phyloP scores from a whole-genome alignment of 37 sponge, comb jelly and placozoan genomes.

The Petrosia ficiformis region DNA sequence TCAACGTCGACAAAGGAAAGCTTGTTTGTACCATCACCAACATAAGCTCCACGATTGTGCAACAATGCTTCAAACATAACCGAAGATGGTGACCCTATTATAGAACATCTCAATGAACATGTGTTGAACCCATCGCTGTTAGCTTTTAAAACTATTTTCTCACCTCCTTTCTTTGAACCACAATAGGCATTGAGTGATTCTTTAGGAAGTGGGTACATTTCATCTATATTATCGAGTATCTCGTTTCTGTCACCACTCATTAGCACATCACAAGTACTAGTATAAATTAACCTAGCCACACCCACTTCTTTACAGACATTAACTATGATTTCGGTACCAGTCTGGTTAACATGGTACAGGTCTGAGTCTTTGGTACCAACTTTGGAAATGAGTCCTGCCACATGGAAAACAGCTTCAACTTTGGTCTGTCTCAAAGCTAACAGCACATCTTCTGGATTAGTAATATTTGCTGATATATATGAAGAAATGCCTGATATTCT shows the following conservation, averaged over 20 bases:
- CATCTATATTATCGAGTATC: slow-evolving; percentile 14
- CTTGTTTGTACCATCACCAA: slow-evolving; percentile 1
- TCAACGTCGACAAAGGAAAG: slow-evolving; percentile 1
- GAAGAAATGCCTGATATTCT: slow-evolving; percentile 25
- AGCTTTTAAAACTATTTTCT: slow-evolving; percentile 27
- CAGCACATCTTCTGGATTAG: slow-evolving; percentile 22
- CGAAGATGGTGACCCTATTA: not conserved
- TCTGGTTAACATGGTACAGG: slow-evolving; percentile 13
- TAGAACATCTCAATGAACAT: slow-evolving; percentile 39
- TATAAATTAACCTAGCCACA: slow-evolving; percentile 58
- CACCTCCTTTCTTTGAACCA: slow-evolving; percentile 26
- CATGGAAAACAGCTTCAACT: slow-evolving; percentile 54
- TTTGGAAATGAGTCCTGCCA: slow-evolving; percentile 17
- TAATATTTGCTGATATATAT: slow-evolving; percentile 46
- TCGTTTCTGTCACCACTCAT: slow-evolving; percentile 19
- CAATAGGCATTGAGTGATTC: slow-evolving; percentile 13
- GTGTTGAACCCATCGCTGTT: slow-evolving; percentile 31
- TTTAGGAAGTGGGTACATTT: slow-evolving; percentile 26
- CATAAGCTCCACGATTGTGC: not conserved
- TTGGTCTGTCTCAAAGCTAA: slow-evolving; percentile 8
- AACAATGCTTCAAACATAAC: not conserved
- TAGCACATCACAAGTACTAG: slow-evolving; percentile 19
- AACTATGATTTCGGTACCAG: slow-evolving; percentile 45
- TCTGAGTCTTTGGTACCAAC: not conserved
- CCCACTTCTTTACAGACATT: slow-evolving; percentile 23